phyloP scores from a whole-genome alignment of 2,888 invertebrate species.

The Invenusta paracnida region DNA sequence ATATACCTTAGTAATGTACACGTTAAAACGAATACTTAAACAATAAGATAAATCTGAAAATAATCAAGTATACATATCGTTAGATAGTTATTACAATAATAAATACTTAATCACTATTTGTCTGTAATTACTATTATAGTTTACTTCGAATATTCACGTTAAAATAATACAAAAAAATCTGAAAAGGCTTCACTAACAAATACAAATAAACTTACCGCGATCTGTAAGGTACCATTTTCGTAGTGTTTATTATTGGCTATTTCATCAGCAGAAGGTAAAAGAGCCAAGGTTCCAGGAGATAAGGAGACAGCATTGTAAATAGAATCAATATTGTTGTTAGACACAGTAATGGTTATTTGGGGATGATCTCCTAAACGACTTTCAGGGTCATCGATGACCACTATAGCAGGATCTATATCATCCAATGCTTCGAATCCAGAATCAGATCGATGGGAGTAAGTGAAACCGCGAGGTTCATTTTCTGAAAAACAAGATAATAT shows the following conservation, averaged over 20 bases:
- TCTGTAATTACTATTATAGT: no score
- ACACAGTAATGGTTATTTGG: no score
- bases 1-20: no score
- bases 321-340: neutral
- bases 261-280: neutral
- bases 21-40: no score
- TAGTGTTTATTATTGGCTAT: neutral
- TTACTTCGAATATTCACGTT: no score
- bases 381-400: neutral
- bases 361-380: neutral
- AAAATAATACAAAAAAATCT: no score
- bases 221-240: neutral
- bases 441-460: neutral
- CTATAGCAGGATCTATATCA: neutral
- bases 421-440: neutral
- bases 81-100: no score
- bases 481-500: neutral
- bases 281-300: neutral
- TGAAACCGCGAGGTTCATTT: neutral
- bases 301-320: no score
- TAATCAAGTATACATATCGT: no score
- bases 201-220: neutral
- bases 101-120: no score
- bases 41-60: no score
- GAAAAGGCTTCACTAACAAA: no score